Base-by-base conservation (phyloP, 1,140 invertebrate genomes). In the Polypedilum pembai region DNA sequence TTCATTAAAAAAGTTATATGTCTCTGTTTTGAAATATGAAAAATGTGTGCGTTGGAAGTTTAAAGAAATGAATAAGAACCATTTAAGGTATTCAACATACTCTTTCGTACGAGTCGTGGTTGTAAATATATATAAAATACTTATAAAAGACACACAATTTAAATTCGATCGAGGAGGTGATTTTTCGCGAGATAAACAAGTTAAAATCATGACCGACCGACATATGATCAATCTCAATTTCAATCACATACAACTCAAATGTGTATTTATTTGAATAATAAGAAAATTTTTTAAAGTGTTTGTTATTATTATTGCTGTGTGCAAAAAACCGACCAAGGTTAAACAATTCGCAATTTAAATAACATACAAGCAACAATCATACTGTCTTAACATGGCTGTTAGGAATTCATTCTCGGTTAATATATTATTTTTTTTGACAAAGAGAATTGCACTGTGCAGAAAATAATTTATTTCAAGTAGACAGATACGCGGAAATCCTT, bases 151-250 rank as follows among this genome's bases (percentile, higher is more conserved):
- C 24, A 33, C 1, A 33, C 24, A 33, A 33, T 33, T 33, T 33
- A 33, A 33, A 33, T 5, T 33, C 24, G 24, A 33, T 5, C 24
- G 24, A 33, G 24, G 1, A 33, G 24, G 24, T 33, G 5, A 33
- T 33, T 33, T 33, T 33, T 3, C 24, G 24, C 24, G 24, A 33
- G 24, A 33, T 3, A 33, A 33, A 33, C 24, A 33, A 33, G 24
- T 33, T 33, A 33, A 33, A 5, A 33, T 33, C 24, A 33, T 33
- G 24, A 33, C 24, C 24, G 24, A 33, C n/a, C 45, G 45, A 56
- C 45, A 56, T 56, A 12, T 56, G 45, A 56, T 56, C 45, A 56
- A 56, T 56, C 45, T 56, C 45, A 56, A 56, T 56, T 56, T 56
- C 45, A 56, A 15, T 56, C 45, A 56, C n/a, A 3, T n/a, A 56